A percentile compares a stretch with the other conserved stretches of the same genome.
These are phyloP conservation scores for Sclerurus mexicanus DNA, from an alignment of 2,113 vertebrate species.

Conservation along the genomic window DNA sequence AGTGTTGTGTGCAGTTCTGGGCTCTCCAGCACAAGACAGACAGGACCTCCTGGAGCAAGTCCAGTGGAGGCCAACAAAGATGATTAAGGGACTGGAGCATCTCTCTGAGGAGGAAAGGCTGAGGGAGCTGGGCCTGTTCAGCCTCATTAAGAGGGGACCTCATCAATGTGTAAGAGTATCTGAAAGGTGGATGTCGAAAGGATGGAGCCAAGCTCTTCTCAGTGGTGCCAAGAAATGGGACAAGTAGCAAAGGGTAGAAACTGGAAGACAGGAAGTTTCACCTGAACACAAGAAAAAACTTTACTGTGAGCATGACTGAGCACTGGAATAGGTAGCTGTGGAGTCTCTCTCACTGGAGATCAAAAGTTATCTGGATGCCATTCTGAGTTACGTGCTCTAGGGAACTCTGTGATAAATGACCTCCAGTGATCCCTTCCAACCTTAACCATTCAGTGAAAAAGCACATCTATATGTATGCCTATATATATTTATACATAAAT, in stretches of 20 bases:
- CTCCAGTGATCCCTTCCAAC: not conserved
- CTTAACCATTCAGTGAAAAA: not conserved
- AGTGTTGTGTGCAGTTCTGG: not conserved
- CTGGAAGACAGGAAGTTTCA: not conserved
- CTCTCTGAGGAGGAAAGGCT: not conserved
- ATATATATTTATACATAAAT: not conserved
- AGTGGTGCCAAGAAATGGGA: not conserved
- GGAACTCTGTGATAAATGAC: not conserved
- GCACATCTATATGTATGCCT: not conserved
- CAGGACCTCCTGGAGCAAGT: rapidly evolving
- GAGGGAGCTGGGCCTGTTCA: not conserved
- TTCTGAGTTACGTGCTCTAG: not conserved
- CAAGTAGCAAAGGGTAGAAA: not conserved
- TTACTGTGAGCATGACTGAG: not conserved
- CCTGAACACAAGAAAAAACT: not conserved
- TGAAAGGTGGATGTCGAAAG: not conserved
- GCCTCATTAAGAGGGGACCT: not conserved
- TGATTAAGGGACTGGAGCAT: not conserved
- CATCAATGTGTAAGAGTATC: not conserved
- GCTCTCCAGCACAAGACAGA: not conserved
- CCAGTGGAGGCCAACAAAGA: not conserved
- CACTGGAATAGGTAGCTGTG: not conserved
- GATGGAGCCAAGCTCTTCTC: not conserved
- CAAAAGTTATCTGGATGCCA: not conserved
- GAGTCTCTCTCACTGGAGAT: not conserved